These are phyloP conservation scores for Dolichotis patagonum DNA, from an alignment of 2,113 vertebrate species.

Conservation along the genomic window DNA sequence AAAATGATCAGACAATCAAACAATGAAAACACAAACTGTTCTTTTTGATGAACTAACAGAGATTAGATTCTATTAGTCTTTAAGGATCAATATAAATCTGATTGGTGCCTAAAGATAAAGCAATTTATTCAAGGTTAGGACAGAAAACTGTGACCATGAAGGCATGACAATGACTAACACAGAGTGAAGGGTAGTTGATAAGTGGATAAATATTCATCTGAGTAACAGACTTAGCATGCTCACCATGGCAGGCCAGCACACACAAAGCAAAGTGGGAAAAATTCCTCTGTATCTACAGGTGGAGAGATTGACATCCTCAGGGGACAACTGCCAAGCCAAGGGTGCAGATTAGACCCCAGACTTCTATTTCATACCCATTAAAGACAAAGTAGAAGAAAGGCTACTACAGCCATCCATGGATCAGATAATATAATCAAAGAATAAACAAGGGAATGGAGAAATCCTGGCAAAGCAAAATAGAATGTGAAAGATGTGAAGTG, in stretches of 20 bases:
- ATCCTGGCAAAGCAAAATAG: not conserved
- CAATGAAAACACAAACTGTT: too few species aligned
- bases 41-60: too few species aligned
- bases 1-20: too few species aligned
- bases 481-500: not conserved
- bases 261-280: too few species aligned
- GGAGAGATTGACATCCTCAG: not conserved
- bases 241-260: rapidly evolving
- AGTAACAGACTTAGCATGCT: not conserved
- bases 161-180: not conserved
- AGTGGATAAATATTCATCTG: not conserved
- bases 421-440: not conserved
- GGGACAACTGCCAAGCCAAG: not conserved
- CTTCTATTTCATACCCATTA: not conserved
- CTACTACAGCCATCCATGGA: not conserved
- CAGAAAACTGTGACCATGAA: not conserved
- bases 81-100: not conserved
- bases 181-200: not conserved
- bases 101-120: not conserved
- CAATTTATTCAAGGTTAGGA: not conserved
- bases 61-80: not conserved
- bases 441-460: not conserved
- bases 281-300: not conserved
- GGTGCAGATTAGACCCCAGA: not conserved
- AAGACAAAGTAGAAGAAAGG: not conserved